Conservation (phyloP, 2,797 vertebrate species). For the Pogoniulus pusillus region DNA sequence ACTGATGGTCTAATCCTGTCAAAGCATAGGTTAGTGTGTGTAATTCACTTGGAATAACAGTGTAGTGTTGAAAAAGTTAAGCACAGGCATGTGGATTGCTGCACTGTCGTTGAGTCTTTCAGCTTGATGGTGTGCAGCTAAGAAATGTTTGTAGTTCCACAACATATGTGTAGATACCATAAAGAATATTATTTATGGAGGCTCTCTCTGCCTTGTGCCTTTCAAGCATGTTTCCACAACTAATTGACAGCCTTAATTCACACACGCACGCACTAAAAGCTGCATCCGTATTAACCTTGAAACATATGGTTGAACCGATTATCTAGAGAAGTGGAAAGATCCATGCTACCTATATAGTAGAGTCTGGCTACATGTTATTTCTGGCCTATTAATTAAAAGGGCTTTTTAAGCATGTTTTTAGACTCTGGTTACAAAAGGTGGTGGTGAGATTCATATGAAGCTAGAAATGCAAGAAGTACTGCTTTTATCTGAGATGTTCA, state of each 20-base stretch:
- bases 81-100: neutral
- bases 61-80: neutral
- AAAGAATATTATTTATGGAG: neutral
- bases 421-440: neutral
- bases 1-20: neutral
- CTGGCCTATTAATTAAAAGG: neutral
- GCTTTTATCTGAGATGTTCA: neutral
- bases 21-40: neutral
- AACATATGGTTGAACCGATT: neutral
- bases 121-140: fast-evolving
- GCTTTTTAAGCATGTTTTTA: neutral
- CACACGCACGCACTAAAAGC: neutral
- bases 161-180: neutral
- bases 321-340: neutral
- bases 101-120: neutral
- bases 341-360: neutral
- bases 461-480: neutral
- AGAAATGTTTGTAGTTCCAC: neutral
- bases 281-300: neutral
- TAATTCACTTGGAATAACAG: neutral
- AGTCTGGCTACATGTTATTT: neutral
- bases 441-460: neutral
- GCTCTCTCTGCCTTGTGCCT: neutral
- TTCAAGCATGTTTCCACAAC: neutral
- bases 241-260: conserved; percentile 4